These are phyloP conservation scores for Orussus abietinus DNA, from an alignment of 1,140 invertebrate genomes.

Conservation along the genomic window DNA sequence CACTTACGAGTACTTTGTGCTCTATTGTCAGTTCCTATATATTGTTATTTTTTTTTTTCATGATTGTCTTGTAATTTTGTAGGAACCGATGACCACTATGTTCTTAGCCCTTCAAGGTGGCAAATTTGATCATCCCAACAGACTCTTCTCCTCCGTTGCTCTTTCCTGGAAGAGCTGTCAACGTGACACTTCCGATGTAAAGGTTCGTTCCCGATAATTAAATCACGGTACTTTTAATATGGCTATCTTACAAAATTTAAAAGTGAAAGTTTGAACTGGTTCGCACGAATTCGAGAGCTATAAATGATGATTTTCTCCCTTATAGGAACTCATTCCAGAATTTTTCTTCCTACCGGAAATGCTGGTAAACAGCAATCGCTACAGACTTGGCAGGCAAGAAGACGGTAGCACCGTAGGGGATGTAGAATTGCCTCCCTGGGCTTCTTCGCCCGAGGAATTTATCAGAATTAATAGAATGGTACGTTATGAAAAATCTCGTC, in stretches of 20 bases:
- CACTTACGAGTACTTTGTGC: constrained; percentile 9
- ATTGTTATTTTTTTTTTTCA: constrained; percentile 15
- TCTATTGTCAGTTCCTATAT: constrained; percentile 1
- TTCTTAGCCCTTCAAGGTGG: constrained; percentile 97
- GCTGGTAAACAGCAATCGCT: constrained; percentile 88
- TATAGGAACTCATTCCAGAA: constrained; percentile 95
- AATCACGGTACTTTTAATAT: no score
- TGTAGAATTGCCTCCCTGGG: constrained; percentile 94
- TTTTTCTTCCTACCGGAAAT: constrained; percentile 99
- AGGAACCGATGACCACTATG: constrained; percentile 99
- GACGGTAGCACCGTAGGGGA: constrained; percentile 79
- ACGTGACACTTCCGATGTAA: constrained; percentile 96
- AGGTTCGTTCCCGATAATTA: constrained; percentile 62
- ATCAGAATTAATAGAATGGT: constrained; percentile 95
- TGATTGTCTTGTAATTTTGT: no score
- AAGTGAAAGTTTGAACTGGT: no score
- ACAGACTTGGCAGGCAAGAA: constrained; percentile 84
- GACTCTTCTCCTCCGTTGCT: constrained; percentile 90
- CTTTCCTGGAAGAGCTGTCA: constrained; percentile 98
- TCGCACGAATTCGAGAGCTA: no score
- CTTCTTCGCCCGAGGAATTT: constrained; percentile 94
- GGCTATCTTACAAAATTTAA: no score
- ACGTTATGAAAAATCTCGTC: constrained; percentile 18
- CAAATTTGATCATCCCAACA: constrained; percentile 97
- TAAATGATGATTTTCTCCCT: no score